These are phyloP conservation scores for Gobio gobio DNA, from an alignment of 2,113 vertebrate species.

Conservation along the genomic window DNA sequence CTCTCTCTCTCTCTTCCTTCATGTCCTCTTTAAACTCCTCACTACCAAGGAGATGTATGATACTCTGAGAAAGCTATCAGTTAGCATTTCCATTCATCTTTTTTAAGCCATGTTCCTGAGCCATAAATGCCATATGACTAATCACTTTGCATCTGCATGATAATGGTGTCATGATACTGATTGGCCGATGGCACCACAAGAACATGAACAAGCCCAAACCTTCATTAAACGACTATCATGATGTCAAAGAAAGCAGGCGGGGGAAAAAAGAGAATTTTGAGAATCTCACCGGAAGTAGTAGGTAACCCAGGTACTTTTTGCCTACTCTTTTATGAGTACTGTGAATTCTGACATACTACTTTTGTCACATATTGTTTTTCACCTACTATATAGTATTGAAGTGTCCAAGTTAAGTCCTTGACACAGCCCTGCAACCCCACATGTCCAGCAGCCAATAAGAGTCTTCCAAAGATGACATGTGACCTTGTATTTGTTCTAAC, in stretches of 20 bases:
- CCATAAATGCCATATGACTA: not conserved
- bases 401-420: not conserved
- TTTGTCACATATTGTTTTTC: no score
- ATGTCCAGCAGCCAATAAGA: not conserved
- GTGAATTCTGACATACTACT: no score
- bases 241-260: no score
- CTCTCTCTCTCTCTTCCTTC: no score
- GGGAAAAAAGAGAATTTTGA: not conserved
- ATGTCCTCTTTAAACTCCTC: conserved; percentile 10
- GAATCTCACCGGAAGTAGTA: no score
- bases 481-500: not conserved
- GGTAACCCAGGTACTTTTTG: no score
- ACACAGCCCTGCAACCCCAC: not conserved
- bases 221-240: no score
- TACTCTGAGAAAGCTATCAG: not conserved
- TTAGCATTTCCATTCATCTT: not conserved
- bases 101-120: not conserved
- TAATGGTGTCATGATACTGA: not conserved
- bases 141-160: not conserved
- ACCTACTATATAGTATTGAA: no score
- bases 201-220: no score
- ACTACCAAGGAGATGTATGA: not conserved
- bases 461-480: not conserved
- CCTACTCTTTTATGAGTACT: no score
- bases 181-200: not conserved